These are phyloP conservation scores for Pandemis cinnamomeana DNA, from an alignment of 2,888 invertebrate genomes.

Conservation along the genomic window DNA sequence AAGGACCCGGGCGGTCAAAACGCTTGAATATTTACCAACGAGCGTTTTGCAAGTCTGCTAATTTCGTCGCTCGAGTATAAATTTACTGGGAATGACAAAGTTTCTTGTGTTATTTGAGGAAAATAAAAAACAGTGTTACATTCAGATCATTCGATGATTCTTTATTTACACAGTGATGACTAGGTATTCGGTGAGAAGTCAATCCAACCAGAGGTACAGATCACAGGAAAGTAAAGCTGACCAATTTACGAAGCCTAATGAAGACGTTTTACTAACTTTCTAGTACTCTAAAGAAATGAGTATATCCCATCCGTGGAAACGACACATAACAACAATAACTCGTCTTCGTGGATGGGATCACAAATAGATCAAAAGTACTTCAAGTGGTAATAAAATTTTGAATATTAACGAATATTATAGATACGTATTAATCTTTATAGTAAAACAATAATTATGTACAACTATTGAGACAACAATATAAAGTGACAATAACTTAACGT, in stretches of 20 bases:
- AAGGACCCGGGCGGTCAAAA: too few species aligned
- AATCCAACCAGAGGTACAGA: constrained; percentile 72
- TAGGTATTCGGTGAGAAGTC: constrained; percentile 59
- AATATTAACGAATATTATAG: constrained; percentile 65
- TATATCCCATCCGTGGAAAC: constrained; percentile 48
- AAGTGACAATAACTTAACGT: constrained; percentile 44
- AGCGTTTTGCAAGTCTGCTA: too few species aligned
- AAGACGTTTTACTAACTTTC: constrained; percentile 56
- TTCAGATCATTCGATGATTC: constrained; percentile 82
- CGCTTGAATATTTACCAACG: too few species aligned
- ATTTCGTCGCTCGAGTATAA: not conserved
- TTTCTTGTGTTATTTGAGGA: not conserved
- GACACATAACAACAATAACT: constrained; percentile 34
- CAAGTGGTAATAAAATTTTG: constrained; percentile 69
- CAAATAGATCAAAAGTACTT: constrained; percentile 53
- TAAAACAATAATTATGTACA: constrained; percentile 59
- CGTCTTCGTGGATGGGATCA: constrained; percentile 50
- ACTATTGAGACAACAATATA: constrained; percentile 52
- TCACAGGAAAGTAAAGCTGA: constrained; percentile 73
- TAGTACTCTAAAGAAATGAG: constrained; percentile 46
- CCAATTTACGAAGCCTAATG: constrained; percentile 64
- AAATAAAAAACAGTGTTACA: constrained; percentile 74
- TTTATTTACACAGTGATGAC: constrained; percentile 82
- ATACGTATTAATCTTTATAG: constrained; percentile 55
- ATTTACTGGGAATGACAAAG: not conserved